A percentile compares a stretch with the other conserved stretches of the same genome.
Conservation (phyloP, 2,797 vertebrate genomes). For the Anguilla anguilla region DNA sequence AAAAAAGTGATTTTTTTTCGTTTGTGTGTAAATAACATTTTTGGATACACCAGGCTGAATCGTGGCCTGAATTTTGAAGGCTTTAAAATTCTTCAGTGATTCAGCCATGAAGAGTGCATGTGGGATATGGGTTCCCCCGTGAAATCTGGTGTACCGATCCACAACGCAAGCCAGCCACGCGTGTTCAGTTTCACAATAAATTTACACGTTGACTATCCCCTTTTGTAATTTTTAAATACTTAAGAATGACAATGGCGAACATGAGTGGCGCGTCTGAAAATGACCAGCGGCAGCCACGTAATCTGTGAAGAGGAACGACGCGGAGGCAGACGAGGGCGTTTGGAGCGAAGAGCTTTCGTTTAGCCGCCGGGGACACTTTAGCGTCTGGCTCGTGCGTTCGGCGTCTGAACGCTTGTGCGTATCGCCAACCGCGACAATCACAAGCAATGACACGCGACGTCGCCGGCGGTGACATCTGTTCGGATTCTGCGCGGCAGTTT, state of each 20-base stretch:
- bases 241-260: not conserved
- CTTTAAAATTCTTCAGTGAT: not conserved
- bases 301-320: conserved; percentile 1
- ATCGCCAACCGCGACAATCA: not conserved
- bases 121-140: not conserved
- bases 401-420: not conserved
- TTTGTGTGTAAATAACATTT: not conserved
- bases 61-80: not conserved
- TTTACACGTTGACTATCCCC: not conserved
- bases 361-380: not conserved
- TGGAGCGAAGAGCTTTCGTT: not conserved
- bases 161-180: not conserved
- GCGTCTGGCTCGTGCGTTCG: not conserved
- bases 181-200: not conserved
- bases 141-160: not conserved
- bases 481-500: not conserved
- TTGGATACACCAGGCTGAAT: not conserved
- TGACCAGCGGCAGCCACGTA: not conserved
- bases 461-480: conserved; percentile 12
- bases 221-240: not conserved
- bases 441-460: not conserved
- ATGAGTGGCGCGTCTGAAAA: not conserved
- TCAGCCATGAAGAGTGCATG: not conserved
- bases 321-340: not conserved
- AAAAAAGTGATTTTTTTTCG: not conserved